Conservation (phyloP, 2,888 invertebrate species). For the Hedychridium roseum region DNA sequence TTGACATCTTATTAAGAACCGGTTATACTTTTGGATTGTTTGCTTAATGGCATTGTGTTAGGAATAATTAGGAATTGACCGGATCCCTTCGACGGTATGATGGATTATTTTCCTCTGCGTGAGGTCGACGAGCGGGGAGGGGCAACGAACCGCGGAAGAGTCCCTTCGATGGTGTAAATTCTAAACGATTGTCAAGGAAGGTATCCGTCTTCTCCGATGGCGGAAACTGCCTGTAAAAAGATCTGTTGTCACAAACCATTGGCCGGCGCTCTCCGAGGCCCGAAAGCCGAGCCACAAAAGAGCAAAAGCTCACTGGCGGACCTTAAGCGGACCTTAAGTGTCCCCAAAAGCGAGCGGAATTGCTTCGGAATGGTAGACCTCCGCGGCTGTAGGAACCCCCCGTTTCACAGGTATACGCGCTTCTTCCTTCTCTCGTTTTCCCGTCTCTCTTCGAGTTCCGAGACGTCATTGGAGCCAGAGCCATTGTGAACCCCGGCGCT, state of each 20-base stretch:
- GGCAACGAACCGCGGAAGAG: no score
- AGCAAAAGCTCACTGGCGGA: conserved; percentile 43
- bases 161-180: no score
- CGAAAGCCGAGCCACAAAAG: conserved; percentile 46
- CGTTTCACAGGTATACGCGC: conserved; percentile 14
- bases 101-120: no score
- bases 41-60: no score
- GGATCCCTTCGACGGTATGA: no score
- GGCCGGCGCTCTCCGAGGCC: conserved; percentile 16
- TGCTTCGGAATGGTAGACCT: conserved; percentile 43
- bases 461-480: conserved; percentile 53
- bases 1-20: no score
- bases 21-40: no score
- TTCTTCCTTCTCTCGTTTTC: conserved; percentile 13
- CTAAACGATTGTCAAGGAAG: conserved; percentile 18
- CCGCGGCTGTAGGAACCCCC: conserved; percentile 24
- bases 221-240: no score
- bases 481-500: conserved; percentile 51
- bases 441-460: conserved; percentile 18
- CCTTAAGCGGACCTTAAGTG: conserved; percentile 42
- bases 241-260: no score
- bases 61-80: no score
- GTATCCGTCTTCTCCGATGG: conserved; percentile 36
- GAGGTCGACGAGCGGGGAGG: no score
- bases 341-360: conserved; percentile 46